Base-by-base conservation (phyloP, 2,113 vertebrate species). In the Maccullochella peelii region DNA sequence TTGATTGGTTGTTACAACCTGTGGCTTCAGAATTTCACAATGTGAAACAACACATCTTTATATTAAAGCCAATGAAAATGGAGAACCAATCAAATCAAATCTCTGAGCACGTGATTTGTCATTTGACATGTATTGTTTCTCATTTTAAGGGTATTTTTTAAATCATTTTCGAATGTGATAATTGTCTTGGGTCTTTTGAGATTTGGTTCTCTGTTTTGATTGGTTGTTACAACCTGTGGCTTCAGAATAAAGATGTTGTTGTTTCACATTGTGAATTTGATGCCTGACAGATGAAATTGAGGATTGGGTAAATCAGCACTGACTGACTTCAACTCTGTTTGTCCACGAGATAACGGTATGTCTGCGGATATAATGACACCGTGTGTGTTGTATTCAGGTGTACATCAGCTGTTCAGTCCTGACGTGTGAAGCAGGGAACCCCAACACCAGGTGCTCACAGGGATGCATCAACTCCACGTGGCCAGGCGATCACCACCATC, bases 331-430 rank as follows among this genome's bases (percentile, higher is more conserved):
- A 27, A 42, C 15, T 47, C 42, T 68, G 38, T 66, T 42, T 4
- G 4, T 65, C 63, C 38, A 58, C n/a, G n/a, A 20, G 0, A 71
- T 1, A 1, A 5, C 0, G 12, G 8, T 54, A 16, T 15, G 0
- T 72, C 20, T 73, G 33, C 67, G 36, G 66, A 49, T 49, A 2
- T 18, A 30, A 36, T 65, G 55, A 75, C 72, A n/a, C 10, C 6
- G 2, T 68, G 18, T 80, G 10, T 42, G 5, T 66, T 86, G 49
- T 54, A 0, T 79, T 80, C 73, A 94, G 92, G 90, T 94, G 54
- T 93, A 89, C 86, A 91, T 93, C 83, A 92, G 83, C 86, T 94
- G 90, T 30, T 86, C 87, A 1, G 93, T 95, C 10, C 73, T 95
- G 73, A 83, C 95, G 78, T 95, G 94, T 80, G 83, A 91, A 36